Percentiles rank a stretch among this genome's conserved stretches.
phyloP scores from a whole-genome alignment of 2,888 invertebrate genomes.

The Parapristionchus giblindavisi region DNA sequence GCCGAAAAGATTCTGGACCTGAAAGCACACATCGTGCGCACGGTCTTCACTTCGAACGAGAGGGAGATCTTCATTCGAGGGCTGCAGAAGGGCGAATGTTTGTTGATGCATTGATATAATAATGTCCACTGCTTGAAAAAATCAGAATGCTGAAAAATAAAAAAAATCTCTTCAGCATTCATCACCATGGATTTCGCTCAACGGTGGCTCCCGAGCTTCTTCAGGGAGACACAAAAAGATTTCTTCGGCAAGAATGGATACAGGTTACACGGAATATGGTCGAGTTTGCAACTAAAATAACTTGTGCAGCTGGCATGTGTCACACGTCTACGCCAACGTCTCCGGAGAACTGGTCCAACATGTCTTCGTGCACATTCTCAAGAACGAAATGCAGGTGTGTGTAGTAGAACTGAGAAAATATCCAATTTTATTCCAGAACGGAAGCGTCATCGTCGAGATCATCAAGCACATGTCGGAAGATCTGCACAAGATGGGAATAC shows the following conservation, averaged over 20 bases:
- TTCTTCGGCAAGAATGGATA: slow-evolving; percentile 5
- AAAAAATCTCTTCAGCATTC: background rate
- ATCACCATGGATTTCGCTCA: slow-evolving; percentile 1
- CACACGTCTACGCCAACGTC: too few relatives aligned
- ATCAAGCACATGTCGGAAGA: slow-evolving; percentile 13
- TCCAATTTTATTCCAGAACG: slow-evolving; percentile 4
- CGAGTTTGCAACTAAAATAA: too few relatives aligned
- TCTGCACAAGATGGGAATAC: background rate
- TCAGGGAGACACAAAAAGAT: slow-evolving; percentile 12
- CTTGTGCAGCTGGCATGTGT: too few relatives aligned
- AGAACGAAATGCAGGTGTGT: background rate
- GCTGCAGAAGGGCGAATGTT: background rate
- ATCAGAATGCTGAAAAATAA: too few relatives aligned
- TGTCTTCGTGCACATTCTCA: background rate
- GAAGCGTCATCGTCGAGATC: background rate
- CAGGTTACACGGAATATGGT: background rate
- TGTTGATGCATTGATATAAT: background rate
- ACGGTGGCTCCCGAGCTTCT: background rate
- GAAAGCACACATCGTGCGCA: background rate
- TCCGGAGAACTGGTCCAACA: background rate
- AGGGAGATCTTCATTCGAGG: background rate
- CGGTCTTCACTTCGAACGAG: background rate
- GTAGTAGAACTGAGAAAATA: background rate
- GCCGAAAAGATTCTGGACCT: background rate
- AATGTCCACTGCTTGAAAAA: too few relatives aligned